Conservation (phyloP, 2,797 vertebrate species). For the Parauchenoglanis punctatus region DNA sequence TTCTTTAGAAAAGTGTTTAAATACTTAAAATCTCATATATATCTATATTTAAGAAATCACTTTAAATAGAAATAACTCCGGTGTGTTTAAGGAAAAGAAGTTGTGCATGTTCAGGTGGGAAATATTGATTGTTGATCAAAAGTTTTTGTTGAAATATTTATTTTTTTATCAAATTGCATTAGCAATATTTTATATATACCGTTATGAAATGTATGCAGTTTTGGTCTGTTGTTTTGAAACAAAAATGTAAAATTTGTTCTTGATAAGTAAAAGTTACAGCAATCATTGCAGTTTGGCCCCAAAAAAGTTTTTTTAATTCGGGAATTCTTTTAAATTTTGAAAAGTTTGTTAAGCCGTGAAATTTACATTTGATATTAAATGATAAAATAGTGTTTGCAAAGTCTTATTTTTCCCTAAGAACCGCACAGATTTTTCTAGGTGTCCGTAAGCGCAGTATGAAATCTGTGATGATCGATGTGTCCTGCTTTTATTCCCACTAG, state of each 20-base stretch:
- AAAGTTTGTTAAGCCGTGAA: neutral
- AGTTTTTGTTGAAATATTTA: neutral
- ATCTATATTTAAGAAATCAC: neutral
- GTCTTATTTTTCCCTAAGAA: neutral
- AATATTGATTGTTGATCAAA: neutral
- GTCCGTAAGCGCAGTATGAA: neutral
- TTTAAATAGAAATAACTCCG: no score
- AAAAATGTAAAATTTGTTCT: no score
- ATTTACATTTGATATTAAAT: neutral
- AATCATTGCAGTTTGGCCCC: neutral
- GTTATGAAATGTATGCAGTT: neutral
- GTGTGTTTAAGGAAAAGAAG: no score
- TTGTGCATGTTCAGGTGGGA: neutral
- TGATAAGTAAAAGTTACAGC: neutral
- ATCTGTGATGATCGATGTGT: neutral
- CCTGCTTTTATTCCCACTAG: conserved; percentile 58
- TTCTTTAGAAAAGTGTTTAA: neutral
- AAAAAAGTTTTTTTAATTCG: neutral
- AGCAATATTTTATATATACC: neutral
- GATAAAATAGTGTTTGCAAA: neutral
- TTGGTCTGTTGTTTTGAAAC: neutral
- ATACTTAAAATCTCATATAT: neutral
- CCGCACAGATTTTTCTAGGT: neutral
- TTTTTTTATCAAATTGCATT: neutral
- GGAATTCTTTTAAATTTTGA: neutral